Evolutionary conservation across 2,888 invertebrate species (phyloP).

Genomic region (Bembecia ichneumoniformis): DNA sequence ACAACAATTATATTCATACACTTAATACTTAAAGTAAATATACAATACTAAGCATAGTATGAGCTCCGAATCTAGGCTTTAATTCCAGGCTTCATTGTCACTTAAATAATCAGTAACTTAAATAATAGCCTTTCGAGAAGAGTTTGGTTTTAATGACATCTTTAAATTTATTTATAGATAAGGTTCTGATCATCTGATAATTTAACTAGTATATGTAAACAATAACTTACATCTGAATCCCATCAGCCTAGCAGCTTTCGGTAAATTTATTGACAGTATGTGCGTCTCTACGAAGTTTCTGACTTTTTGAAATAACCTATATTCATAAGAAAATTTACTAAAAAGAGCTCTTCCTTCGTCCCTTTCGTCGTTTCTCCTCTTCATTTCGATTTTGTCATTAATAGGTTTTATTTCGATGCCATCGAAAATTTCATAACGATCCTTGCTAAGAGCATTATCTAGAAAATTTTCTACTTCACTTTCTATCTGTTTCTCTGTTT

Average conservation of each 20-base stretch:
- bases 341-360: conserved; percentile 45
- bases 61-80: too few relatives aligned
- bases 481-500: conserved; percentile 52
- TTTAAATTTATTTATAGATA: too few relatives aligned
- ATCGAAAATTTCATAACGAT: conserved; percentile 71
- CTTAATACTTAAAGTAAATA: too few relatives aligned
- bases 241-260: conserved; percentile 76
- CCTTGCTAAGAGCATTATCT: conserved; percentile 69
- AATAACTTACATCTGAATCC: conserved; percentile 73
- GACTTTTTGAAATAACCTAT: conserved; percentile 71
- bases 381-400: conserved; percentile 11
- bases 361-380: conserved; percentile 9
- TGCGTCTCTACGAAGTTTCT: conserved; percentile 74
- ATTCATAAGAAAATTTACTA: conserved; percentile 57
- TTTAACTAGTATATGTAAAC: too few relatives aligned
- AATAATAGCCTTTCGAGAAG: too few relatives aligned
- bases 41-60: too few relatives aligned
- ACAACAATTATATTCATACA: too few relatives aligned
- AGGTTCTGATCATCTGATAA: too few relatives aligned
- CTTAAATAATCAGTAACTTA: too few relatives aligned
- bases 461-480: conserved; percentile 69
- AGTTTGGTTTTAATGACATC: too few relatives aligned
- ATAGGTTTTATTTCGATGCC: conserved; percentile 66
- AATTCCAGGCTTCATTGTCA: too few relatives aligned
- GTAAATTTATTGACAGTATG: conserved; percentile 76